Base-by-base conservation (phyloP, 1,140 invertebrate genomes). In the Pseudomyrmex dendroicus region DNA sequence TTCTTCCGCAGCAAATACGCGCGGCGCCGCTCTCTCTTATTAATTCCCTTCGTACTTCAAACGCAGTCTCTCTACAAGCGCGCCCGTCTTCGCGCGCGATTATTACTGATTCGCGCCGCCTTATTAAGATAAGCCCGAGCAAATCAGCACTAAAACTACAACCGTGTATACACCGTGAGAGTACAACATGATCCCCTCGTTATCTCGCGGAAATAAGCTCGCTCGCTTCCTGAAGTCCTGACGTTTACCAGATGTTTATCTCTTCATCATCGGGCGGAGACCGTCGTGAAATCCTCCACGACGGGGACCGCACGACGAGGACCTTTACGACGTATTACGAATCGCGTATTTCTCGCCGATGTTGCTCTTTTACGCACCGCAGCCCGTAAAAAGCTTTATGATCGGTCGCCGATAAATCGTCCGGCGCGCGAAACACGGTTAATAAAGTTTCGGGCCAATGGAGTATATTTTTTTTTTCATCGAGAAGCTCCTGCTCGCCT, bases 361-460 rank as follows among this genome's bases (percentile, higher is more conserved):
- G 17, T 59, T 54, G 7, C 13, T n/a, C 25, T 59, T 59, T 78
- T 70, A 59, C 54, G n/a, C 12, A 10, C 48, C 73, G 25, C 57
- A 72, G 66, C 22, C 54, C 25, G 46, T 74, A 63, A 87, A 35
- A 35, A 86, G 44, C 68, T 86, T 86, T 84, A 84, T 68, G 57
- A 84, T 70, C 54, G 67, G 52, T 61, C 35, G 67, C 61, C 59
- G 59, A 22, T 78, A 54, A 84, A 85, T 85, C 64, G 73, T 4
- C 15, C 52, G 54, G 74, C 70, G 46, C 61, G 54, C 66, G 61
- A 46, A 56, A 67, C 63, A 54, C 52, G 70, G 83, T 88, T 88
- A 87, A 88, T 87, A 88, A 88, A 88, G 83, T 84, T 84, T 68
- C 59, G 25, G 0, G 13, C 50, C 22, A 66, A 62, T 20, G 57